Conservation (phyloP, 2,888 invertebrate genomes). For the Sinhomidia bicolor region DNA sequence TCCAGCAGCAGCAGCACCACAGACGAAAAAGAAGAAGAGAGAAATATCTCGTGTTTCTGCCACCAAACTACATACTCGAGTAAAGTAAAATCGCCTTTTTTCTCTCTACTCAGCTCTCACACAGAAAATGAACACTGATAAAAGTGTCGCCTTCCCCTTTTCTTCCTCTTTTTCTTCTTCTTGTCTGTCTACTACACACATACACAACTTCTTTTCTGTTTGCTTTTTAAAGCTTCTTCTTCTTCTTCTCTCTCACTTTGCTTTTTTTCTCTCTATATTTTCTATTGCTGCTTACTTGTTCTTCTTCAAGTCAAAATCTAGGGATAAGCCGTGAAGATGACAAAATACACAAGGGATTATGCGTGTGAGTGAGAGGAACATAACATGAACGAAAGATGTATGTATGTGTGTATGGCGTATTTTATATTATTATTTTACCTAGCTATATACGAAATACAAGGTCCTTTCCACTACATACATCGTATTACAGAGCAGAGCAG, state of each 20-base stretch:
- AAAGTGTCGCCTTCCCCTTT: slow-evolving; percentile 45
- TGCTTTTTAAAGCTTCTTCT: slow-evolving; percentile 33
- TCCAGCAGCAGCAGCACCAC: background rate
- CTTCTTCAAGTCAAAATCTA: slow-evolving; percentile 57
- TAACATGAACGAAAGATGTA: slow-evolving; percentile 36
- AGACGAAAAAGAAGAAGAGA: too few relatives aligned
- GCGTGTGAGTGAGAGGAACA: slow-evolving; percentile 57
- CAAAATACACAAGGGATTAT: slow-evolving; percentile 70
- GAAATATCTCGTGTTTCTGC: background rate
- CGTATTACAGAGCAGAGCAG: background rate
- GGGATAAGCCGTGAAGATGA: slow-evolving; percentile 69
- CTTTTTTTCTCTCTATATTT: background rate
- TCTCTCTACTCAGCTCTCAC: background rate
- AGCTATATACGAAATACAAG: too few relatives aligned
- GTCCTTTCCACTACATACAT: slow-evolving; percentile 14
- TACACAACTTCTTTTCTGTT: slow-evolving; percentile 24
- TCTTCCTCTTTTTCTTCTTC: slow-evolving; percentile 6
- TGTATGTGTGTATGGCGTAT: background rate
- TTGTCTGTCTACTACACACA: slow-evolving; percentile 3
- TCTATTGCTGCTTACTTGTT: slow-evolving; percentile 5
- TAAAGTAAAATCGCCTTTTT: background rate
- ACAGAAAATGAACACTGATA: background rate
- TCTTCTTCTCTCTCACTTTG: slow-evolving; percentile 26
- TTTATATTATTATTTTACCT: too few relatives aligned
- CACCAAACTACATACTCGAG: background rate